Evolutionary conservation across 2,113 vertebrate genomes (phyloP).

Genomic region (Eulacestoma nigropectus): DNA sequence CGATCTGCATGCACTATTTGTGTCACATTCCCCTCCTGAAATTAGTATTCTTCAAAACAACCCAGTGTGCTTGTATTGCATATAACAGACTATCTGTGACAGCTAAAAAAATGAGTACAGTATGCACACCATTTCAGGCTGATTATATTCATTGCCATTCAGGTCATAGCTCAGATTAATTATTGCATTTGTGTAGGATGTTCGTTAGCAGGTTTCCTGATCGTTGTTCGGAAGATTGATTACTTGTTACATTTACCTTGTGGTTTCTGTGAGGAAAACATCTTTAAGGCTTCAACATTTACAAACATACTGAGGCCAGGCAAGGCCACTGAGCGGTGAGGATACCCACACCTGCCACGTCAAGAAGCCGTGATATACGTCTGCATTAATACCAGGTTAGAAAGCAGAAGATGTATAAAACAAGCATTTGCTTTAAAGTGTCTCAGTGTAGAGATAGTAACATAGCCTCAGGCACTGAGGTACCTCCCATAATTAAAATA

Average conservation of each 20-base stretch:
- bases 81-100: slow-evolving; percentile 28
- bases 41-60: slow-evolving; percentile 60
- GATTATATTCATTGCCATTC: slow-evolving; percentile 71
- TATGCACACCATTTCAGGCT: slow-evolving; percentile 31
- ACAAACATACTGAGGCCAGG: slow-evolving; percentile 10
- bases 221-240: slow-evolving; percentile 69
- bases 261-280: slow-evolving; percentile 70
- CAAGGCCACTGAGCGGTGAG: background rate
- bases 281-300: slow-evolving; percentile 59
- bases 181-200: slow-evolving; percentile 72
- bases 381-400: background rate
- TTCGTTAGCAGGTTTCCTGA: slow-evolving; percentile 71
- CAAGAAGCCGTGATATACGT: rapidly evolving
- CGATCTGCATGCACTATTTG: slow-evolving; percentile 7
- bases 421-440: slow-evolving; percentile 14
- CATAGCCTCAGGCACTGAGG: background rate
- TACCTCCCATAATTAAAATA: background rate
- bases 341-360: background rate
- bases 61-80: slow-evolving; percentile 19
- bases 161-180: slow-evolving; percentile 71
- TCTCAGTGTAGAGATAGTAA: background rate
- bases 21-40: slow-evolving; percentile 40
- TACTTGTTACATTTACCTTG: slow-evolving; percentile 67
- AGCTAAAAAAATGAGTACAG: slow-evolving; percentile 38
- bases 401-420: background rate